These are phyloP conservation scores for Metallyticus violacea DNA, from an alignment of 2,888 invertebrate species.

Conservation along the genomic window DNA sequence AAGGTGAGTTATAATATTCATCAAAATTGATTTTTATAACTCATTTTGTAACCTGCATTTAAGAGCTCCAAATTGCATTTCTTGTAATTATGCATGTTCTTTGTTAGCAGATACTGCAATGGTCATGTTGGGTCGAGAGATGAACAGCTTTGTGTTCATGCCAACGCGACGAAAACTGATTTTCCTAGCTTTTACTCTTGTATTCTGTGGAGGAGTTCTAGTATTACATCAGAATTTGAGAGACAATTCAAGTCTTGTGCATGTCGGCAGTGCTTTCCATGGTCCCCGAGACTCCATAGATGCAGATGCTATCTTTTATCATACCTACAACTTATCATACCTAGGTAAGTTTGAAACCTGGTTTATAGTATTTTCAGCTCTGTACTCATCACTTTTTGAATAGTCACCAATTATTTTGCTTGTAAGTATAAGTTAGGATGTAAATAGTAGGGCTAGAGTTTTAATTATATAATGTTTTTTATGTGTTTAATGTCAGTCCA, in stretches of 20 bases:
- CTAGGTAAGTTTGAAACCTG: background rate
- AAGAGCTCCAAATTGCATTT: no score
- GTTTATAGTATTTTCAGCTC: no score
- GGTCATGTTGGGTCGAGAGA: background rate
- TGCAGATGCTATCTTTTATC: background rate
- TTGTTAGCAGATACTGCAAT: background rate
- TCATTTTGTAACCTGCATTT: no score
- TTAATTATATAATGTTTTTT: no score
- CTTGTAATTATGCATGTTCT: no score
- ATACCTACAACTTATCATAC: background rate
- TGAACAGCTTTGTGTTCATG: background rate
- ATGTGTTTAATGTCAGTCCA: no score
- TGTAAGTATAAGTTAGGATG: no score
- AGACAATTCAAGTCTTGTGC: background rate
- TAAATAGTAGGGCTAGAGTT: no score
- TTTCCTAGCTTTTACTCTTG: background rate
- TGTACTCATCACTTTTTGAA: no score
- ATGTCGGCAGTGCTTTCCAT: background rate
- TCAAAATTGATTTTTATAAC: no score
- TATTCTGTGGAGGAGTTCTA: background rate
- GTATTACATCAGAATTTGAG: background rate
- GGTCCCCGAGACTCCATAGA: background rate
- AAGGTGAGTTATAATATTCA: no score
- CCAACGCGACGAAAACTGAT: background rate
- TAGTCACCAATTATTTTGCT: no score